A percentile compares a stretch with the other conserved stretches of the same genome.
Evolutionary conservation across 2,888 invertebrate species (phyloP).

Genomic region (Desoria tigrina): DNA sequence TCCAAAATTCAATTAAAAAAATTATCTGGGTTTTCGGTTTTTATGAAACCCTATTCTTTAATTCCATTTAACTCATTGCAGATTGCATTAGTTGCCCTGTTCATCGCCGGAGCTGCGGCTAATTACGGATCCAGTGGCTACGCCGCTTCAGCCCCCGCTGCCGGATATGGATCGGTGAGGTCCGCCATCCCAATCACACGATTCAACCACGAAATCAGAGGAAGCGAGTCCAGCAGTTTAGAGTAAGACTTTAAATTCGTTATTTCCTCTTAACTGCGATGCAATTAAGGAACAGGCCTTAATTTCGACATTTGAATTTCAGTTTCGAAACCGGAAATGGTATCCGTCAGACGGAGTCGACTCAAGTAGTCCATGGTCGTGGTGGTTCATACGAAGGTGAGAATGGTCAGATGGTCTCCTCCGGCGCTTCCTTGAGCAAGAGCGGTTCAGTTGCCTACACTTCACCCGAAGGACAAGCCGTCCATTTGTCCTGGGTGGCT

Average conservation of each 20-base stretch:
- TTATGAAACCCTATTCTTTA: too few species aligned
- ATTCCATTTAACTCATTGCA: conserved; percentile 4
- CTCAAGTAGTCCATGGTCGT: conserved; percentile 26
- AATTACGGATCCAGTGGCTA: conserved; percentile 17
- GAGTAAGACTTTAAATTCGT: conserved; percentile 16
- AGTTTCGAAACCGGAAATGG: conserved; percentile 39
- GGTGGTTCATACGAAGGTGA: conserved; percentile 26
- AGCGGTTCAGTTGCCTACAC: conserved; percentile 31
- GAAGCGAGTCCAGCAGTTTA: conserved; percentile 3
- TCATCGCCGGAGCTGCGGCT: conserved; percentile 35
- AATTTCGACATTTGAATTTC: too few species aligned
- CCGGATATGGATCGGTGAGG: neutral
- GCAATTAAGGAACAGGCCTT: neutral
- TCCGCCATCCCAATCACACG: conserved; percentile 29
- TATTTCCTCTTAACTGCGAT: neutral
- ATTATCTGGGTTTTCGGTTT: neutral
- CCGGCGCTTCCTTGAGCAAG: conserved; percentile 26
- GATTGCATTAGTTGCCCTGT: conserved; percentile 24
- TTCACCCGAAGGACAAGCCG: conserved; percentile 39
- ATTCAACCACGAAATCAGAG: conserved; percentile 34
- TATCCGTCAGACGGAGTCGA: conserved; percentile 27
- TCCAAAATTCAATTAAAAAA: neutral
- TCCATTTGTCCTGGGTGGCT: conserved; percentile 31
- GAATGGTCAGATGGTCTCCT: conserved; percentile 26
- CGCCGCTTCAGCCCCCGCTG: conserved; percentile 1